Conservation (phyloP, 2,797 vertebrate genomes). For the Carcharodon carcharias region DNA sequence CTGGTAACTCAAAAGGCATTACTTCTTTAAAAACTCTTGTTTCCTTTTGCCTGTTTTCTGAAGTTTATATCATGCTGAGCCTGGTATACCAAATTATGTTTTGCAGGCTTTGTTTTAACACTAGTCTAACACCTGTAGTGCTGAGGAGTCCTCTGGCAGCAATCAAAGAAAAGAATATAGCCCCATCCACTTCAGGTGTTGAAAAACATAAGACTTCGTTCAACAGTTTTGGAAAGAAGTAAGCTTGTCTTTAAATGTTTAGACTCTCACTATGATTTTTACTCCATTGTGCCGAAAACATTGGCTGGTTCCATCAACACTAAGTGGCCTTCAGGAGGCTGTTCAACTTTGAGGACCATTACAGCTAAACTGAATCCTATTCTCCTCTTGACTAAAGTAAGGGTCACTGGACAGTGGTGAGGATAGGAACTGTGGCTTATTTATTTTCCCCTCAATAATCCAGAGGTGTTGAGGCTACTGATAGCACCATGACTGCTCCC, state of each 20-base stretch:
- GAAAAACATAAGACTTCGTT: neutral
- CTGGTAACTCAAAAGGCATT: neutral
- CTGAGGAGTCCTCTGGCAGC: neutral
- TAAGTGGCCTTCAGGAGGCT: neutral
- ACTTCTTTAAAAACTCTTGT: neutral
- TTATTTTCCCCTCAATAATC: neutral
- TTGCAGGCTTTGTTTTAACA: slow-evolving; percentile 10
- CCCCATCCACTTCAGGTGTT: neutral
- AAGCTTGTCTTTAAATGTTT: neutral
- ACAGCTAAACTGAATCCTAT: too few relatives aligned
- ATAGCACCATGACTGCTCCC: neutral
- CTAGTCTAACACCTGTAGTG: neutral
- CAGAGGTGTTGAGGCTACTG: neutral
- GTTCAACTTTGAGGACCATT: neutral
- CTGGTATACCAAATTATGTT: neutral
- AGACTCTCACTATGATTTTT: neutral
- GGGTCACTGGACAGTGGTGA: neutral
- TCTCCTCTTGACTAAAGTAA: neutral
- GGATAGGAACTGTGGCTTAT: neutral
- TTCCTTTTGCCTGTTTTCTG: neutral
- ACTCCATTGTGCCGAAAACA: neutral
- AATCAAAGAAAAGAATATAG: neutral
- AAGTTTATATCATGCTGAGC: neutral
- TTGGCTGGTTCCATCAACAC: neutral
- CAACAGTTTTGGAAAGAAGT: neutral